These are phyloP conservation scores for Carettochelys insculpta DNA, from an alignment of 2,113 vertebrate species.

Conservation along the genomic window DNA sequence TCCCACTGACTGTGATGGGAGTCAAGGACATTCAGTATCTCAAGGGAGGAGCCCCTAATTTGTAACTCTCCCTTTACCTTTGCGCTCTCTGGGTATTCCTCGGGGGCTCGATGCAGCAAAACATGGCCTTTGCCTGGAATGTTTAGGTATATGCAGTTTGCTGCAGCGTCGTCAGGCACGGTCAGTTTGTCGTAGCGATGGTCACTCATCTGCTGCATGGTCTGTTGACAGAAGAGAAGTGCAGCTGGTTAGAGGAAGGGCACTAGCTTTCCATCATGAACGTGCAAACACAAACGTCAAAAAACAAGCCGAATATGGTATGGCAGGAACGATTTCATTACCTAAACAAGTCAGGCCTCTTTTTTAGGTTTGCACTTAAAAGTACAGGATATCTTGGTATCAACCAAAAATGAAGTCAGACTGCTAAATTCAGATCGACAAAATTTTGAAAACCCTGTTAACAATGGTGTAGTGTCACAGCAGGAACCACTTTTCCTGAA, in stretches of 20 bases:
- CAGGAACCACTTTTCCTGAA: too few species aligned
- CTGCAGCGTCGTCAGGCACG: constrained; percentile 88
- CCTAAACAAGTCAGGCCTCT: background rate
- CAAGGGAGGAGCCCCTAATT: fast-evolving
- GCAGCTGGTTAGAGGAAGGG: background rate
- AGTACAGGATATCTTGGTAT: background rate
- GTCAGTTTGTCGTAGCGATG: constrained; percentile 97
- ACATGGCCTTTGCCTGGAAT: constrained; percentile 91
- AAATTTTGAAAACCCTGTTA: background rate
- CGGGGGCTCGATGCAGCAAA: constrained; percentile 87
- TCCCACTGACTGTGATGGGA: fast-evolving
- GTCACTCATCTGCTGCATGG: constrained; percentile 98
- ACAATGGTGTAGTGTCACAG: background rate
- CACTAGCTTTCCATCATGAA: background rate
- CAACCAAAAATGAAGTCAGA: background rate
- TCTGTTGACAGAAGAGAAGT: constrained; percentile 75
- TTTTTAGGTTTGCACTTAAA: background rate
- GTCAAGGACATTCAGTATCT: background rate
- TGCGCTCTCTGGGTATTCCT: constrained; percentile 90
- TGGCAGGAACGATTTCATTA: background rate
- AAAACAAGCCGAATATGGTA: background rate
- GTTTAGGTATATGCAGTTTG: constrained; percentile 95
- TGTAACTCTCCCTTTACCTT: constrained; percentile 79
- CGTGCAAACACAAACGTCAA: background rate
- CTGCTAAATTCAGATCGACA: background rate